Percentiles rank a stretch among this genome's conserved stretches.
Evolutionary conservation across 1,140 invertebrate species (phyloP).

Genomic region (Polyergus mexicanus): DNA sequence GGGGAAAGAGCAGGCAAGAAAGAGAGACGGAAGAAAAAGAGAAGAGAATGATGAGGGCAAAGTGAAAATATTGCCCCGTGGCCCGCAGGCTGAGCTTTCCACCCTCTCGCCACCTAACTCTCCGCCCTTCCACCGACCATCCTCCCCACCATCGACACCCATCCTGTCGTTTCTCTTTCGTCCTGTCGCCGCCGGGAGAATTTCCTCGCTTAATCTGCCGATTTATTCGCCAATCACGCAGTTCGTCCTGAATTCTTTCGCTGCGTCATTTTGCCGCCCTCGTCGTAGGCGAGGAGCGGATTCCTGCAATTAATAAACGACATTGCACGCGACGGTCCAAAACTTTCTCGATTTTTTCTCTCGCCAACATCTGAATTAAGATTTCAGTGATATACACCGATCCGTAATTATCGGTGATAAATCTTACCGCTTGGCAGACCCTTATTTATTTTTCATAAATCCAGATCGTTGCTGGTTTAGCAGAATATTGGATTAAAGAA

Average conservation of each 20-base stretch:
- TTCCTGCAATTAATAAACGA: conserved; percentile 66
- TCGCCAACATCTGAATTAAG: conserved; percentile 5
- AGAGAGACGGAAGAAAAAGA: conserved; percentile 67
- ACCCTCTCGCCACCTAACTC: conserved; percentile 30
- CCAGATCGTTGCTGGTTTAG: neutral
- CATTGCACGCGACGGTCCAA: neutral
- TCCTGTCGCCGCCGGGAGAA: conserved; percentile 59
- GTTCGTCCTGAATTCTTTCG: conserved; percentile 63
- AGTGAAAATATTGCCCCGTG: conserved; percentile 77
- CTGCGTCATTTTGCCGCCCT: conserved; percentile 40
- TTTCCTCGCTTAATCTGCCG: conserved; percentile 74
- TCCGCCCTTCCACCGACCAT: conserved; percentile 25
- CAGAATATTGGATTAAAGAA: neutral
- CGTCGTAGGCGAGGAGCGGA: neutral
- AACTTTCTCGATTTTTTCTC: conserved; percentile 11
- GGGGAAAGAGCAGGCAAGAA: conserved; percentile 45
- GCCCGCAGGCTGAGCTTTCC: conserved; percentile 61
- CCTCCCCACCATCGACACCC: conserved; percentile 22
- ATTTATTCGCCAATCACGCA: conserved; percentile 74
- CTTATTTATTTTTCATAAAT: neutral
- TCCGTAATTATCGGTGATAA: conserved; percentile 21
- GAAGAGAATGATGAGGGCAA: conserved; percentile 69
- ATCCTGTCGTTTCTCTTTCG: conserved; percentile 47
- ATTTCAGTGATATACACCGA: neutral
- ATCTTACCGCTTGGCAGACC: neutral